A percentile compares a stretch with the other conserved stretches of the same genome.
Evolutionary conservation across 2,113 vertebrate genomes (phyloP).

Genomic region (Lamprologus speciosus): DNA sequence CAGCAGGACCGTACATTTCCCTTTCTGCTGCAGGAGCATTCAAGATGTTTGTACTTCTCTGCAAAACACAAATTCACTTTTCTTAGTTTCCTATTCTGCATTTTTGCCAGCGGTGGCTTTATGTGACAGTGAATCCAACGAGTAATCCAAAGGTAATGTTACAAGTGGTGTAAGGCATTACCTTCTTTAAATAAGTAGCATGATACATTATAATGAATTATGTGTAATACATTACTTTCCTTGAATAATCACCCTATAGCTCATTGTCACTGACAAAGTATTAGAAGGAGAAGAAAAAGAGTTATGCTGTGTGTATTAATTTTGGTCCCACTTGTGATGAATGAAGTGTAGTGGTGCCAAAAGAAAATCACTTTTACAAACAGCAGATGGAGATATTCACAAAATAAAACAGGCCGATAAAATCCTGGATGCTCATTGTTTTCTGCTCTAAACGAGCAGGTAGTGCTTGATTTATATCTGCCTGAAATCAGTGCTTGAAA

Average conservation of each 20-base stretch:
- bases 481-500: background rate
- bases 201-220: background rate
- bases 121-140: background rate
- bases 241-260: background rate
- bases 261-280: background rate
- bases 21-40: constrained; percentile 29
- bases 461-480: background rate
- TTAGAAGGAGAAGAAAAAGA: background rate
- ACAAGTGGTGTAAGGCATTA: background rate
- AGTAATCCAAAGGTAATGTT: background rate
- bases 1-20: background rate
- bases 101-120: background rate
- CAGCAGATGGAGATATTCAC: background rate
- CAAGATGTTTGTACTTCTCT: background rate
- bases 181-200: background rate
- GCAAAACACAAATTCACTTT: background rate
- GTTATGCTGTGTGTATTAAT: background rate
- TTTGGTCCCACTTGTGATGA: background rate
- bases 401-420: background rate
- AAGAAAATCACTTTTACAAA: background rate
- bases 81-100: background rate
- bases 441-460: background rate
- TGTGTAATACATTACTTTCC: background rate
- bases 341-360: background rate
- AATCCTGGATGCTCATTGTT: background rate